phyloP scores from a whole-genome alignment of 2,113 vertebrate genomes.

The Climacteris rufus region DNA sequence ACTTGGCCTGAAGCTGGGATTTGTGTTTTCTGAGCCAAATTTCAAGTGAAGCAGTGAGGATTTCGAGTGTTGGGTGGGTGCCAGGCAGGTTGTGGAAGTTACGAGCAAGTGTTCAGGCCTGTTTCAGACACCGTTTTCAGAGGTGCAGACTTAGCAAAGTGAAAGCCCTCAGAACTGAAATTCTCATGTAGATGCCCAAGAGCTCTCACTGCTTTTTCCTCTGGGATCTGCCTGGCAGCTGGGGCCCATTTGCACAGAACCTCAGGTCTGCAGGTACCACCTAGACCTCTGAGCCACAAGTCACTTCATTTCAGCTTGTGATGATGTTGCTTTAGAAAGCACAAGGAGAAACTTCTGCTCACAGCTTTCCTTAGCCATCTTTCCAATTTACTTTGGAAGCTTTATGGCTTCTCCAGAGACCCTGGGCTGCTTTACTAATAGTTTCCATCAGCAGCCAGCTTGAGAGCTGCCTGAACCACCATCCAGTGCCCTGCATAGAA shows the following conservation, averaged over 20 bases:
- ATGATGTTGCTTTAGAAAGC: background rate
- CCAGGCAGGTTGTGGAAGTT: slow-evolving; percentile 25
- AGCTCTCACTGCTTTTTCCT: background rate
- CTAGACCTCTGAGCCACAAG: background rate
- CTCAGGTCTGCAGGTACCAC: background rate
- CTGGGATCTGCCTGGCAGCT: background rate
- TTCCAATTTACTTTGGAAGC: background rate
- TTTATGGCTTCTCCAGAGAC: background rate
- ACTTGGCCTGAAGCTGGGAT: slow-evolving; percentile 25
- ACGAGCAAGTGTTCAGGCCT: background rate
- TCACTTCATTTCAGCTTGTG: background rate
- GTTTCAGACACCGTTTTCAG: background rate
- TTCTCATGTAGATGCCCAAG: background rate
- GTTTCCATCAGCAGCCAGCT: background rate
- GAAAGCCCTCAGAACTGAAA: background rate
- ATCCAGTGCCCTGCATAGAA: background rate
- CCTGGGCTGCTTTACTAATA: background rate
- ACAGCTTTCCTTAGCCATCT: background rate
- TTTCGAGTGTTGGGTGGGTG: background rate
- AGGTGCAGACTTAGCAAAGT: background rate
- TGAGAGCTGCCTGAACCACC: background rate
- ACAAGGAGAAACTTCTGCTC: background rate
- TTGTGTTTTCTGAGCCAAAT: background rate
- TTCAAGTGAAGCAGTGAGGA: background rate
- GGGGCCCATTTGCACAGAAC: background rate